Base-by-base conservation (phyloP, 2,888 invertebrate species). In the Thumatha senex region DNA sequence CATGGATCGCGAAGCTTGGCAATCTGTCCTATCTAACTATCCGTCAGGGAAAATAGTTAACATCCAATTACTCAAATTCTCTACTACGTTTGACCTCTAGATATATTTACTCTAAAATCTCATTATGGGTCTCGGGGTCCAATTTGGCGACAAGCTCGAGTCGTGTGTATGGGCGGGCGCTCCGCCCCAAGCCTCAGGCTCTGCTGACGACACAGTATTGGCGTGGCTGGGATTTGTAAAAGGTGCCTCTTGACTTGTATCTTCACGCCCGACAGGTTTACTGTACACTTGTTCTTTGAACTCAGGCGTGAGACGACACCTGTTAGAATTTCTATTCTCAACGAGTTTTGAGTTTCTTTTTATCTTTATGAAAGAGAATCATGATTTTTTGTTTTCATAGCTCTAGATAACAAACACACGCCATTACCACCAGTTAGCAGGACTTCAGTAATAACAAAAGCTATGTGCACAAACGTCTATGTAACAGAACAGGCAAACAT, bases 401-500 rank as follows among this genome's bases (percentile, higher is more conserved):
- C 5, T 24, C 18, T 24, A 24, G 18, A 24, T 24, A 24, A 24
- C 18, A 24, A 5, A 24, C 5, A 24, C 3, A 24, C 18, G 18
- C 18, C 18, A 24, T 24, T 24, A 24, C 31, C 31, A 31, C 31
- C 51, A 56, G 67, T 61, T 73, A 77, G 78, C 67, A 76, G 70
- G 76, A 61, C 63, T 66, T 67, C 73, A 75, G 73, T 68, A 74
- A 72, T 46, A 53, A 46, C 72, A 72, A 72, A 69, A 70, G 76
- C 65, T 70, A 64, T 67, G 66, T 51, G 50, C 53, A 71, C 63
- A 61, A 31, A 61, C 55, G 63, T 65, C 61, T 65, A 70, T 70
- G 73, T 79, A 77, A 72, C 78, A 74, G 74, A 77, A 72, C 78
- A 74, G 74, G 78, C 78, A 82, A 82, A 81, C 81, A 82, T 70